Base-by-base conservation (phyloP, 2,888 invertebrate species). In the Panzeria rudis region DNA sequence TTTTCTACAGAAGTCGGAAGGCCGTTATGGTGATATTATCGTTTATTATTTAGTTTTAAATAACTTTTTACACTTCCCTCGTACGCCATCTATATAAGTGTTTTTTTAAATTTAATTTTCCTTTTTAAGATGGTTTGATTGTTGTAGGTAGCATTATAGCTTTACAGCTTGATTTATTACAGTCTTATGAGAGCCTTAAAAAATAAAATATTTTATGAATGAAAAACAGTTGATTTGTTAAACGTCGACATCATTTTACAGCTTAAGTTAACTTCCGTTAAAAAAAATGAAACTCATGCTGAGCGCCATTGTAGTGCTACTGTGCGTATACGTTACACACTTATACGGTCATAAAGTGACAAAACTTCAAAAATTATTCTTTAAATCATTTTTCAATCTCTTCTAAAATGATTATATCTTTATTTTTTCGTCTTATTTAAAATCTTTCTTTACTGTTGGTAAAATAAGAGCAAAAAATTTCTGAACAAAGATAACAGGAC, bases 121-220 rank as follows among this genome's bases (percentile, higher is more conserved):
- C 29, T 20, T 59, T 32, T 64, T 29, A 20, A 23, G 17, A 29
- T 64, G 61, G 3, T 69, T 59, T 50, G 54, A 56, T 61, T 75
- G 52, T 62, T 52, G 52, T 50, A 52, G n/a, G 64, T 66, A 71
- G 71, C 75, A 56, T 62, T 62, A 75, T 64, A 77, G 72, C 72
- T 62, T 84, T 81, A 77, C 72, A 77, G 62, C 81, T 81, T 84
- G 81, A 84, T 84, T 84, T 84, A 84, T 84, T 84, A 50, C 77
- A 52, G 52, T 56, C 72, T 66, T 66, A 66, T 84, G 38, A 41
- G 47, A 38, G 59, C 52, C 23, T 44, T 44, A 41, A 69, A 29
- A 52, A 54, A 41, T 15, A 61, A 50, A 23, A 38, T 38, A 29
- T n/a, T 54, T 9, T 69, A 64, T 62, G 50, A 77, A 68, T 79